Evolutionary conservation across 1,140 invertebrate species (phyloP), one percentile per base, ranked within the genome.

Genomic region (Leucophenga varia): DNA sequence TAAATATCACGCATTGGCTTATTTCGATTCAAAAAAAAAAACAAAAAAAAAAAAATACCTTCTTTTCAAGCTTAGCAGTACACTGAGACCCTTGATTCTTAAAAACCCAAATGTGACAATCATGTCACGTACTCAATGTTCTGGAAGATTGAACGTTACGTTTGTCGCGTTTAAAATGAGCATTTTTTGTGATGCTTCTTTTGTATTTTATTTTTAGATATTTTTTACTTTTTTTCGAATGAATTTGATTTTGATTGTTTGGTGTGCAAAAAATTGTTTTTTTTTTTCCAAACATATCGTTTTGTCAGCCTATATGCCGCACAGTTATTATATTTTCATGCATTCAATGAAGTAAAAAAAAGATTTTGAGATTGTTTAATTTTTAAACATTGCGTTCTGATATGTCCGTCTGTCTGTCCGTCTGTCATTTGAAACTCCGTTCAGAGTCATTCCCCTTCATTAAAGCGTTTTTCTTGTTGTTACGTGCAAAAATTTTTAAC

Each of bases 141-240:
- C 64, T 69, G 64, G 65, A 69, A 69, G 64, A 69, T 69, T 69
- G 65, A 69, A 69, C 65, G 65, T 65, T 69, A 70, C 64, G 64
- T 69, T 69, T 70, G 65, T 69, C 65, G 64, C 61, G 58, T 69
- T 64, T 70, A 70, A 70, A 69, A 69, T 69, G 58, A 70, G 58
- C 61, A 70, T 70, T 57, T 69, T 65, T 49, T 55, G n/a, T n/a
- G n/a, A n/a, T n/a, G n/a, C n/a, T n/a, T n/a, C n/a, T n/a, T n/a
- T n/a, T n/a, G n/a, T n/a, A n/a, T n/a, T n/a, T n/a, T n/a, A n/a
- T n/a, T n/a, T n/a, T n/a, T n/a, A n/a, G n/a, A n/a, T n/a, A n/a
- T n/a, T 38, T 47, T 47, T 21, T 6, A 9, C 7, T n/a, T 7
- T 8, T 22, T 14, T 20, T 32, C 16, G 52, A 48, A 50, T 50